Base-by-base conservation (phyloP, 2,797 vertebrate genomes). In the Tenualosa ilisha region DNA sequence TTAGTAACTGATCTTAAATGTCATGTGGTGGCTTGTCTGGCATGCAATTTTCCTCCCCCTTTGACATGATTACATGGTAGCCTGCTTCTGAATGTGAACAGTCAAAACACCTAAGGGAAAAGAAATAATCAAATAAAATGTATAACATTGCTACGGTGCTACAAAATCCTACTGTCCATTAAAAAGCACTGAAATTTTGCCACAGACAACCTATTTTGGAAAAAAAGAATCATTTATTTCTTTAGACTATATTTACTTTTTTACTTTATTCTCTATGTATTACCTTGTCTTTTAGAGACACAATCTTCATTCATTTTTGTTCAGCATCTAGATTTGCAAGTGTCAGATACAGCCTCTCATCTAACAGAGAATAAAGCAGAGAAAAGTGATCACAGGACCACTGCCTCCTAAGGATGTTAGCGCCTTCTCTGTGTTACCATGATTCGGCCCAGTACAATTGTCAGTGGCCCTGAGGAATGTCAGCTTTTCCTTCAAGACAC, bases 1-100 rank as follows among this genome's bases (percentile, higher is more conserved):
- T 85, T 79, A 72, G 79, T 50, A 46, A 61, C 53, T 86, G 65
- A 68, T 50, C 81, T 83, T 72, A 63, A 82, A 59, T 84, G 86
- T 82, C 83, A 83, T 53, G 83, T 85, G 50, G 63, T 84, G 59
- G 26, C 68, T 61, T 75, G 82, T 81, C 81, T 83, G 65, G 85
- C 87, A 61, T 85, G 84, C 49, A 24, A 79, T 79, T 46, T 46
- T 53, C 56, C 61, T 49, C 46, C 49, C 72, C 81, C 54, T 61
- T 46, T 51, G 63, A 24, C 53, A 54, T 79, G 81, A 40, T 46
- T n/a, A 49, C 79, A 84, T 6, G 65, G 50, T 83, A 83, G 61
- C 81, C 75, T 81, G 81, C 83, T 89, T 83, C 56, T 59, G 84
- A 87, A 89, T 85, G 87, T 88, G 84, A 87, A 84, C 81, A 46